Percentiles rank a stretch among this genome's conserved stretches.
Evolutionary conservation across 2,113 vertebrate species (phyloP).

Genomic region (Corythornis madagascariensis): DNA sequence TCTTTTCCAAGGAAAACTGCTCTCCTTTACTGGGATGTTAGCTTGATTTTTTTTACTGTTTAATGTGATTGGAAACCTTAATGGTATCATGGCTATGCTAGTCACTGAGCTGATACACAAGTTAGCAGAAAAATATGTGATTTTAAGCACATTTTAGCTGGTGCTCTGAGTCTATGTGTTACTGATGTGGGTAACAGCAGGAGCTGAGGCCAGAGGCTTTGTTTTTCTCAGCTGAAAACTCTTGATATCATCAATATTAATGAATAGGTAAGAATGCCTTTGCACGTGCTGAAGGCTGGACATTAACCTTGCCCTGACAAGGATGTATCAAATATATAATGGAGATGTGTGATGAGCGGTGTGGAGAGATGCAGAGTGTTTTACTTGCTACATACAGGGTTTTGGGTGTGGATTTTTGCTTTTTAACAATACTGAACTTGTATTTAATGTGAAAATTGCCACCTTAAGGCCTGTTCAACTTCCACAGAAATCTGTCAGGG

Average conservation of each 20-base stretch:
- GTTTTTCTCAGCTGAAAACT: background rate
- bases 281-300: background rate
- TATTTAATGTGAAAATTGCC: background rate
- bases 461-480: background rate
- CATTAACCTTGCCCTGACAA: background rate
- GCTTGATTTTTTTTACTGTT: background rate
- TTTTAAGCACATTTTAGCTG: background rate
- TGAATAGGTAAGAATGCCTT: background rate
- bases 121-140: background rate
- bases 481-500: background rate
- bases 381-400: background rate
- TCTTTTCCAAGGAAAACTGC: conserved; percentile 15
- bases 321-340: background rate
- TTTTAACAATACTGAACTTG: background rate
- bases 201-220: background rate
- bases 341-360: background rate
- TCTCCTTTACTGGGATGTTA: background rate
- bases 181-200: background rate
- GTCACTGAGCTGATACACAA: background rate
- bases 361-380: background rate
- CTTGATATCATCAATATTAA: background rate
- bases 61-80: background rate
- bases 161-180: background rate
- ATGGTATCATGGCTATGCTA: background rate
- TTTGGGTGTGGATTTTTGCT: background rate